Base-by-base conservation (phyloP, 2,888 invertebrate genomes). In the Cheilosia vulpina region DNA sequence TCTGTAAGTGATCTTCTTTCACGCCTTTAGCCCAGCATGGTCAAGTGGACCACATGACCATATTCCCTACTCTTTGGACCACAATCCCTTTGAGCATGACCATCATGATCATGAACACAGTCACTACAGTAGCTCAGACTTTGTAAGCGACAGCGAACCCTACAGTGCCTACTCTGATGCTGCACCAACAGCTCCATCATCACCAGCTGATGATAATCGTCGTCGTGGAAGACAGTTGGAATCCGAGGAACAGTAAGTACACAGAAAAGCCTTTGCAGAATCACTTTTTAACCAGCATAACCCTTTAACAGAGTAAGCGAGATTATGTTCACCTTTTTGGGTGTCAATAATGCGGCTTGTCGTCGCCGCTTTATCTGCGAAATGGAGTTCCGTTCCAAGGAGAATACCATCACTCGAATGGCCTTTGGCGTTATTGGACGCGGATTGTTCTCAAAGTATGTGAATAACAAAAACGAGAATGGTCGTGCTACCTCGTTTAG, bases 341-440 rank as follows among this genome's bases (percentile, higher is more conserved):
- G 92, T 0, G 88, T 92, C 38, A 90, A 90, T 68, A 90, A 91
- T 3, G 89, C 89, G 9, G 91, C 91, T 6, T 94, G 94, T 76
- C 93, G 92, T 83, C 92, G 91, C 80, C 92, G 93, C 77, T 93
- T 94, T 87, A 91, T 93, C 9, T 94, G 94, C 80, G 93, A 93
- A 90, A 92, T 93, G 88, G 93, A 93, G 87, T 93, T 92, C 84
- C 92, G 91, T 34, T 91, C 93, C 2, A 91, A 91, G 76, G 82
- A 88, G 9, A 92, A 91, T 89, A 90, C 92, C 11, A 62, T 92
- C 50, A 91, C 91, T 2, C 88, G 90, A 75, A 90, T 92, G 90
- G 91, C 91, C 7, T 92, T 92, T 87, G 90, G 91, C 17, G 89
- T 92, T 38, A 88, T 92, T n/a, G 92, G 92, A 3, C 90, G 89